Percentiles rank a stretch among this genome's conserved stretches.
These are phyloP conservation scores for Pollenia griseotomentosa DNA, from an alignment of 2,888 invertebrate genomes.

Conservation along the genomic window DNA sequence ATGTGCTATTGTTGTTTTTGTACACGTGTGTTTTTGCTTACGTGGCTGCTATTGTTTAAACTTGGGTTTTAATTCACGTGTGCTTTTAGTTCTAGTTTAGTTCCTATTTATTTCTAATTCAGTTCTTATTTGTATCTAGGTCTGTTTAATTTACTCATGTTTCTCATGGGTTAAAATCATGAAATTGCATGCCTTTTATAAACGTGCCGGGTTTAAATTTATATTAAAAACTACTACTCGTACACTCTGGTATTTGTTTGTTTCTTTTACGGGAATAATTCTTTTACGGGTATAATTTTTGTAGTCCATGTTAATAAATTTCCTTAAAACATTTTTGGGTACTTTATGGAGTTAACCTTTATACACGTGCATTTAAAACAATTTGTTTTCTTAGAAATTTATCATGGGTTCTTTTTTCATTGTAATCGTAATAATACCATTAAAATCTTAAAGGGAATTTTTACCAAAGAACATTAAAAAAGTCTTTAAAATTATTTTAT, in stretches of 20 bases:
- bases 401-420: not conserved
- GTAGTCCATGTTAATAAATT: conserved; percentile 2
- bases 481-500: no score
- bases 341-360: conserved; percentile 16
- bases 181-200: conserved; percentile 36
- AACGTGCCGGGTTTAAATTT: conserved; percentile 10
- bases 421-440: conserved; percentile 18
- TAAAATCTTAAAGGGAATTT: conserved; percentile 20
- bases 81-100: no score
- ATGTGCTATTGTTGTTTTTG: no score
- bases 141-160: not conserved
- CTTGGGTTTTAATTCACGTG: no score
- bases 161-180: conserved; percentile 23
- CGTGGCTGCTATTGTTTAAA: no score
- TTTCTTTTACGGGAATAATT: no score
- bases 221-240: not conserved
- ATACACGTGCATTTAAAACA: conserved; percentile 7
- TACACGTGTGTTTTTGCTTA: no score
- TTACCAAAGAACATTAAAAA: not conserved
- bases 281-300: not conserved
- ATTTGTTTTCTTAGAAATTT: conserved; percentile 39
- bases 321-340: conserved; percentile 4
- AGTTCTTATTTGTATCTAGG: not conserved
- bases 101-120: no score
- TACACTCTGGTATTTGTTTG: not conserved